Evolutionary conservation across 1,140 invertebrate genomes (phyloP), one percentile per base, ranked within the genome.

Genomic region (Bombus breviceps): DNA sequence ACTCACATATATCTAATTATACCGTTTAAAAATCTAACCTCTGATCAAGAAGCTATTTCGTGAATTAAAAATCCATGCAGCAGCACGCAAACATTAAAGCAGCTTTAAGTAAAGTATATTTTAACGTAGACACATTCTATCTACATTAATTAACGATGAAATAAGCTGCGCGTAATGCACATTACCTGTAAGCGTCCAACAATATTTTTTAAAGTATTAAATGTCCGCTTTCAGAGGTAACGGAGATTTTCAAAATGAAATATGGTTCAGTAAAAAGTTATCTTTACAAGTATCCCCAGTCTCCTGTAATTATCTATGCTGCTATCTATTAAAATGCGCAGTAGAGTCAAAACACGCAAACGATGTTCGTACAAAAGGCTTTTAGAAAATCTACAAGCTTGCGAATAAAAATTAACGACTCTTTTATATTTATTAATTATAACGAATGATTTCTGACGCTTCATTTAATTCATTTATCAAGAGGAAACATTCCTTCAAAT

Each of bases 151-250:
- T 84, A 78, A 83, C 47, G 25, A 43, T 13, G 66, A 47, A 47
- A 28, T 66, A 66, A 53, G 59, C 41, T 62, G 13, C 4, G 6
- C 9, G 15, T 41, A 34, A 74, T 53, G 64, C 39, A 39, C 32
- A 53, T 77, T 13, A n/a, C 32, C 2, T 8, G 39, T 10, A 18
- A 62, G 32, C 39, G 9, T 34, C 18, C 22, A 18, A 59, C 37
- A 43, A 59, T 59, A 84, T 78, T 69, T 78, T 59, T 39, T 32
- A 37, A 57, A 41, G 75, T 84, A 78, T 78, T 84, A 78, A 78
- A 78, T 41, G 47, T 34, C 28, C 41, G 3, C 22, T 47, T 28
- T 18, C 25, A 28, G 37, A 10, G 22, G 8, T 34, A 28, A 59
- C n/a, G 3, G 10, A n/a, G 43, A 53, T 66, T 77, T 77, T n/a